These are phyloP conservation scores for Lasius fuliginosus DNA, from an alignment of 2,888 invertebrate genomes.

Conservation along the genomic window DNA sequence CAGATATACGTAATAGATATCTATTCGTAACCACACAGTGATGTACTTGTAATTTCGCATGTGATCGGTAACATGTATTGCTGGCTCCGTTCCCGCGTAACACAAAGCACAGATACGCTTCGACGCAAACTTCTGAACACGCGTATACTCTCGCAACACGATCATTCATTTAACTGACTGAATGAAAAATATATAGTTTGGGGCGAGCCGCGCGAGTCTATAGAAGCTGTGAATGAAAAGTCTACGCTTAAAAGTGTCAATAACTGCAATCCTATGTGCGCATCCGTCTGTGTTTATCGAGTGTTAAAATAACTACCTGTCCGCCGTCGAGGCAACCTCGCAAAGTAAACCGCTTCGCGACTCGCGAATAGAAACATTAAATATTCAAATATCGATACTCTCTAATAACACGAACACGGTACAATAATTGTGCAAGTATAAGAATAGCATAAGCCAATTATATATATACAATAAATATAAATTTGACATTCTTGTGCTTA, in stretches of 20 bases:
- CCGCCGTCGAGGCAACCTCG: neutral
- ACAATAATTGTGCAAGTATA: too few species aligned
- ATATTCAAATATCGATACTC: conserved; percentile 10
- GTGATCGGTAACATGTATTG: conserved; percentile 16
- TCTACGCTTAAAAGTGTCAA: conserved; percentile 54
- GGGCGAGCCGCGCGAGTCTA: conserved; percentile 22
- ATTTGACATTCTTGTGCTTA: conserved; percentile 22
- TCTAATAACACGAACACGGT: neutral
- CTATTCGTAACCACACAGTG: neutral
- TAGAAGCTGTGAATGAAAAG: conserved; percentile 46
- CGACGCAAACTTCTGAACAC: conserved; percentile 3
- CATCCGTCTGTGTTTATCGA: conserved; percentile 36
- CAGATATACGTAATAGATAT: neutral
- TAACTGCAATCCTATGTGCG: conserved; percentile 30
- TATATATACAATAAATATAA: neutral
- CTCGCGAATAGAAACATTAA: neutral
- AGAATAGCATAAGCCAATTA: neutral
- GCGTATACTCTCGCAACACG: conserved; percentile 12
- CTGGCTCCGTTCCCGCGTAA: conserved; percentile 6
- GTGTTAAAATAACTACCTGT: conserved; percentile 39
- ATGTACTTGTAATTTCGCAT: conserved; percentile 16
- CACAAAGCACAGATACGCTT: conserved; percentile 42
- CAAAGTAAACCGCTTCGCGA: conserved; percentile 10
- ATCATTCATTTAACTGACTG: conserved; percentile 43
- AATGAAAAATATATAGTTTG: conserved; percentile 47